Base-by-base conservation (phyloP, 2,888 invertebrate genomes). In the Macrosiphum euphorbiae region DNA sequence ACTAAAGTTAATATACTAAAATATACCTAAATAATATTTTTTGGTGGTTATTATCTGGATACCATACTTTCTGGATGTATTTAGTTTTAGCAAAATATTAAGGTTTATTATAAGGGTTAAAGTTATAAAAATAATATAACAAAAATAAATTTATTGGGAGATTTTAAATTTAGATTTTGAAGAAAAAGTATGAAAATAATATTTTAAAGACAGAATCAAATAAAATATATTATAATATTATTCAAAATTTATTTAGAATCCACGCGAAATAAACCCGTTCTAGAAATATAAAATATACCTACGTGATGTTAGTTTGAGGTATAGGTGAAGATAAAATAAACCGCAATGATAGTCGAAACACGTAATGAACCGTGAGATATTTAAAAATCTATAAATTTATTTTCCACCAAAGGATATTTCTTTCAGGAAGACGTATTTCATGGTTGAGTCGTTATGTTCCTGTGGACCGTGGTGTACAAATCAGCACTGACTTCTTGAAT, bases 311-410 rank as follows among this genome's bases (percentile, higher is more conserved):
- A 78, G 35, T 78, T 78, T 78, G 35, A 78, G 8, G 78, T 78
- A 78, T 78, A 20, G 50, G 11, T 28, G 67, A 3, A 47, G 78
- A 26, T 35, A 50, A 28, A 91, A 84, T 52, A 92, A 92, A 92
- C 61, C 24, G 28, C 44, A 41, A 85, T 24, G n/a, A 86, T 91
- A 44, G 44, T 85, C 20, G 55, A 86, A 86, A 85, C 84, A 55
- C 50, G 92, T 67, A 87, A 50, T 92, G 87, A 87, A 92, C 87
- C 87, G 92, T 87, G 67, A 92, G 88, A 88, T 92, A 92, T 92
- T 67, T 47, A 55, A 92, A 92, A 92, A 87, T 88, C 47, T 50
- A 92, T 92, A 50, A 28, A 55, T 58, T 85, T n/a, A 87, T 87
- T 87, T 88, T 67, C 26, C 26, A 41, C 88, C 35, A 35, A 20